Evolutionary conservation across 2,888 invertebrate genomes (phyloP), one percentile per base, ranked within the genome.

Genomic region (Parnassius mnemosyne): DNA sequence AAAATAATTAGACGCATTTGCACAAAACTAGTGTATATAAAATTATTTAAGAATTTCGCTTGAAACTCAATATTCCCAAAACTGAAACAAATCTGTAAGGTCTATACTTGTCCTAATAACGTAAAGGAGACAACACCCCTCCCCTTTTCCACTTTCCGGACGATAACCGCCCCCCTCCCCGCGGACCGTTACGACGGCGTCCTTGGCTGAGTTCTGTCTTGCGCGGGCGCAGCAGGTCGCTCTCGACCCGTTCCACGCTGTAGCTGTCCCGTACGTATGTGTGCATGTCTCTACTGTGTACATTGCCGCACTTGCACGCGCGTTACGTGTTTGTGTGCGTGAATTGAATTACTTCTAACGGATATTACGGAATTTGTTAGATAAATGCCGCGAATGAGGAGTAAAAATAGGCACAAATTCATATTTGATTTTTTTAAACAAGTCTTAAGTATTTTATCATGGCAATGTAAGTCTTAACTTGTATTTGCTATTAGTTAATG

Each of bases 161-260:
- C 57, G 56, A 61, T 65, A 65, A 62, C 65, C 63, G 60, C 63
- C 60, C 63, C 61, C 63, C 72, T 12, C 73, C 71, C 74, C 71
- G 71, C 71, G 77, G 75, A 86, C 90, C 90, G 90, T 91, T 91
- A 91, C 85, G 80, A 75, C 80, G 80, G 88, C 90, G 90, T 90
- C 90, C 90, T 91, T 91, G 90, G 90, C 90, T 91, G 90, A 90
- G 89, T 90, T 90, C 88, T 90, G 87, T 87, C 87, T 86, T 81
- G 85, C 84, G 71, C 67, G 70, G 68, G 78, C 83, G 81, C 81
- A 81, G 84, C 83, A 87, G 85, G 87, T 89, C 89, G 88, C 85
- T 85, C 85, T 83, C 83, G 83, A 89, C 89, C 80, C 87, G 89
- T 89, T 89, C 88, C 84, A 79, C 83, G 83, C 84, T 72, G 81